Evolutionary conservation across 1,140 invertebrate species (phyloP).

Genomic region (Microplitis mediator): DNA sequence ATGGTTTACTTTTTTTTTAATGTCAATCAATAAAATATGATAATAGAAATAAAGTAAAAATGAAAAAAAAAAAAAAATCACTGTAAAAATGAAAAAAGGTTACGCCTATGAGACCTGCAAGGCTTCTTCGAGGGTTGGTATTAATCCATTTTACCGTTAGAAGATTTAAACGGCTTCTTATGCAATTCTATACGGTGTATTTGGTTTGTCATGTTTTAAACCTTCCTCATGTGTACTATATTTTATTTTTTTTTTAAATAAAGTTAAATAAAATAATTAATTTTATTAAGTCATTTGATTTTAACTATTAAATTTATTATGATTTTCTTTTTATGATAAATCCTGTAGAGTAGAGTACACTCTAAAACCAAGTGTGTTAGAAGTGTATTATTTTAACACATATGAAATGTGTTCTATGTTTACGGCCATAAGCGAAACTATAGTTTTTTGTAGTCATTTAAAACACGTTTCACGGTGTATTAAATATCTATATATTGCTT

Average conservation of each 20-base stretch:
- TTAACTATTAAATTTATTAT: too few relatives aligned
- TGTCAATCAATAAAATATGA: background rate
- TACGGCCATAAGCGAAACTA: too few relatives aligned
- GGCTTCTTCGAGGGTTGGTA: slow-evolving; percentile 56
- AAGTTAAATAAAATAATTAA: background rate
- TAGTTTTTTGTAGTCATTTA: too few relatives aligned
- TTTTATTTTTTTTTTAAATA: background rate
- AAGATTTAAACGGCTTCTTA: slow-evolving; percentile 59
- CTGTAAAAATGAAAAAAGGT: slow-evolving; percentile 12
- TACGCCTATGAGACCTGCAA: slow-evolving; percentile 53
- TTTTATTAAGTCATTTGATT: background rate
- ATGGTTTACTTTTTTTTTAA: background rate
- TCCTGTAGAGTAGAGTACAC: too few relatives aligned
- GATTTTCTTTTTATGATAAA: too few relatives aligned
- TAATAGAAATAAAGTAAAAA: background rate
- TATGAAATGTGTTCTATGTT: too few relatives aligned
- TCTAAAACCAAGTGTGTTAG: too few relatives aligned
- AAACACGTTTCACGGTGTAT: too few relatives aligned
- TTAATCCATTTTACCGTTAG: slow-evolving; percentile 61
- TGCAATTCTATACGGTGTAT: slow-evolving; percentile 49
- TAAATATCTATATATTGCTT: too few relatives aligned
- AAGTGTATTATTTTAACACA: too few relatives aligned
- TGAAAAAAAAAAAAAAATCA: slow-evolving; percentile 8
- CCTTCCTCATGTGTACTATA: slow-evolving; percentile 5
- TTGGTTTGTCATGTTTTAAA: slow-evolving; percentile 23